Base-by-base conservation (phyloP, 1,140 invertebrate genomes). In the Aphidius gifuensis region DNA sequence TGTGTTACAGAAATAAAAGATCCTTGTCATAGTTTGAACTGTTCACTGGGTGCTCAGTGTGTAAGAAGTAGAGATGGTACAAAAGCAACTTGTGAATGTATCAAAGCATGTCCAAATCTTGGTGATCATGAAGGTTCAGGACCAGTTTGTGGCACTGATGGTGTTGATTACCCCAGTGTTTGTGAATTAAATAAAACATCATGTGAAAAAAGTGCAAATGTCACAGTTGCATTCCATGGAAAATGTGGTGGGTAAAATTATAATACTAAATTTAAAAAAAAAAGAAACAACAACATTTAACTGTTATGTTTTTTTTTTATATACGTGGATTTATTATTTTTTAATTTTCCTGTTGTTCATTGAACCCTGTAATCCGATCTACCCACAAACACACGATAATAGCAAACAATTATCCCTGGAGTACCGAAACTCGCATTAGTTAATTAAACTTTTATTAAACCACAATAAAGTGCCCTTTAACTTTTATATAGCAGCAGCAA, bases 201-300 rank as follows among this genome's bases (percentile, higher is more conserved):
- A 1, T 96, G 93, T 78, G 81, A 84, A 23, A 78, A 84, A 11
- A 86, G 87, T 64, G 83, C 82, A 56, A 91, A 92, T 75, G 90
- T 96, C 69, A 88, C 86, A n/a, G 86, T 94, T 70, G 92, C 92
- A 74, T 95, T 91, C 79, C 85, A 85, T 61, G 94, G 94, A 49
- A 92, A 91, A 83, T 96, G 94, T 80, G 93, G 93, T 96, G 79
- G 88, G 90, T 86, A 32, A 32, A 32, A 66, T 11, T 57, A 4
- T 50, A 38, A 32, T 44, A 48, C 45, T 43, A 40, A 49, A 21
- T 23, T 39, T 6, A 11, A n/a, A 38, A 46, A 51, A 21, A 48
- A 21, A 46, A 51, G 11, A 48, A 21, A 32, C 23, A 32, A 3
- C 4, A 4, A 3, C 4, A 32, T 32, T 32, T 32, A 3, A 32